These are phyloP conservation scores for Sternotherus odoratus DNA, from an alignment of 2,797 vertebrate species.

Conservation along the genomic window DNA sequence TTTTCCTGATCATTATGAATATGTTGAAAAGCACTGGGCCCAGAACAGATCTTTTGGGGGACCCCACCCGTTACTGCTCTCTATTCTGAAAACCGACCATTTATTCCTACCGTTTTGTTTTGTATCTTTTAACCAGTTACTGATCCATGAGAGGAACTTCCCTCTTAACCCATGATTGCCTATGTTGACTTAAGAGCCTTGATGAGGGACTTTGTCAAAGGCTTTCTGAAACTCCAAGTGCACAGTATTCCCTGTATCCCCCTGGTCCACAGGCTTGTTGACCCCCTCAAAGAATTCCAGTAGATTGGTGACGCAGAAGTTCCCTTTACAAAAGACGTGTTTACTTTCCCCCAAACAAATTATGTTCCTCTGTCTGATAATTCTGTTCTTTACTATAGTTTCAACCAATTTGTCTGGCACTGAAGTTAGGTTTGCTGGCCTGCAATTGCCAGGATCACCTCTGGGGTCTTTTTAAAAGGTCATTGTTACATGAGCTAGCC, in stretches of 20 bases:
- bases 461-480: neutral
- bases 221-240: neutral
- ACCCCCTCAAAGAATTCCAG: neutral
- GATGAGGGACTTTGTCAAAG: neutral
- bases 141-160: neutral
- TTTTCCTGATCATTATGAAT: neutral
- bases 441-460: neutral
- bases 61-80: neutral
- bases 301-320: neutral
- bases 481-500: neutral
- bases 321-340: neutral
- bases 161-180: neutral
- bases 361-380: neutral
- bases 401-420: neutral
- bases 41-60: neutral
- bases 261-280: neutral
- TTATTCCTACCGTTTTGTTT: neutral
- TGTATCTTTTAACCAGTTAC: neutral
- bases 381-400: neutral
- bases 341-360: neutral
- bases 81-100: neutral
- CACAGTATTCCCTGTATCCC: neutral
- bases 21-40: neutral
- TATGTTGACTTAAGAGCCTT: neutral
- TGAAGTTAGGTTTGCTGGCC: neutral